Base-by-base conservation (phyloP, 2,797 vertebrate genomes). In the Ctenochaetus hawaiiensis region DNA sequence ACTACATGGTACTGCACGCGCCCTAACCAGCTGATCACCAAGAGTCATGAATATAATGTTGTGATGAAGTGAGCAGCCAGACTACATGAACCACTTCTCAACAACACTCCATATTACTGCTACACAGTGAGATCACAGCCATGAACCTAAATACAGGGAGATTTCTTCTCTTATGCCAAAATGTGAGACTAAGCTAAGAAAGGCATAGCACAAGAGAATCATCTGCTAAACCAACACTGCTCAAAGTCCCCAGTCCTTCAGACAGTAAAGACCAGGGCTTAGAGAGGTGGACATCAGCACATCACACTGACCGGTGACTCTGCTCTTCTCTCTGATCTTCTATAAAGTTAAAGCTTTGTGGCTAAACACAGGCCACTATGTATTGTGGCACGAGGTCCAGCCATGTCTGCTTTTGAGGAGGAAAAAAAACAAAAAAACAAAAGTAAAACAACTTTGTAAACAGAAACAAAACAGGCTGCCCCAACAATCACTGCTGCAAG, bases 361-460 rank as follows among this genome's bases (percentile, higher is more conserved):
- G 20, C 52, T 73, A 5, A 67, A 56, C 53, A 34, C 6, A 52
- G 83, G 70, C 58, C 53, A 72, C 61, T 65, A 37, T 54, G 57
- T 45, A 20, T 8, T 61, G 62, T 17, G 44, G 22, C 0, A 4
- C 0, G 3, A 60, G 54, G 20, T 62, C 59, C 30, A 59, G 52
- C 70, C 63, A 47, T 44, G 6, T 41, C 53, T 14, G 43, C 37
- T 75, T 67, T 16, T 20, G 34, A 61, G 14, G 18, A 18, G 16
- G 6, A 18, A 60, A 64, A 77, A 54, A 60, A 52, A 23, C 30
- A 2, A 26, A 34, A 34, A 34, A 34, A 34, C 30, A 34, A 34
- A 34, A 2, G 30, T 34, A 34, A 34, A 34, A 34, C 6, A 43
- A 61, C 14, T 67, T 76, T 82, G 87, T 84, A 90, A 91, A 92